Percentiles rank a stretch among this genome's conserved stretches.
phyloP scores from a whole-genome alignment of 2,888 invertebrate species.

The Zonitis immaculata region DNA sequence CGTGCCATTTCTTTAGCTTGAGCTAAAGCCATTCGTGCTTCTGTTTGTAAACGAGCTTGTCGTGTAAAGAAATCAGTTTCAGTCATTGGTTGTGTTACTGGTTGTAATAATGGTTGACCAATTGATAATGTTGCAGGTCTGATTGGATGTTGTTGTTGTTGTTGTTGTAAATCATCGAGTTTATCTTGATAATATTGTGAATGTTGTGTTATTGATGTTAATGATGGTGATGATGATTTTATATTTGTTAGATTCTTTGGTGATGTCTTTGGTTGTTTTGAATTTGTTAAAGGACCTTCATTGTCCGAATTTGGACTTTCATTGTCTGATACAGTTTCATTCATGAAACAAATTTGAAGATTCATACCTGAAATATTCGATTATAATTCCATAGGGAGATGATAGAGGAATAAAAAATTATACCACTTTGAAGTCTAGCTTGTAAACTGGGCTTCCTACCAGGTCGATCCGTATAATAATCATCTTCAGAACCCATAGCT shows the following conservation, averaged over 20 bases:
- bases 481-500: slow-evolving; percentile 81
- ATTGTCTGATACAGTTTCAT: slow-evolving; percentile 81
- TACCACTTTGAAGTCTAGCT: slow-evolving; percentile 80
- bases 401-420: slow-evolving; percentile 31
- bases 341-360: slow-evolving; percentile 94
- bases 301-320: slow-evolving; percentile 74
- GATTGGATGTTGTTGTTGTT: slow-evolving; percentile 31
- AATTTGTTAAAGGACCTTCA: slow-evolving; percentile 52
- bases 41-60: slow-evolving; percentile 78
- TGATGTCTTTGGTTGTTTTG: slow-evolving; percentile 39
- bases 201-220: slow-evolving; percentile 1
- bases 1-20: slow-evolving; percentile 90
- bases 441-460: slow-evolving; percentile 84
- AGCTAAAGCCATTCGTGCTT: slow-evolving; percentile 80
- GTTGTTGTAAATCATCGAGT: slow-evolving; percentile 5
- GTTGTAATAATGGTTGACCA: slow-evolving; percentile 51
- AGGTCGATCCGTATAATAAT: slow-evolving; percentile 63
- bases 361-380: slow-evolving; percentile 66
- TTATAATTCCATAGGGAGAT: background rate
- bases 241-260: slow-evolving; percentile 26
- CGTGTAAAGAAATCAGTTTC: slow-evolving; percentile 77
- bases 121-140: slow-evolving; percentile 44
- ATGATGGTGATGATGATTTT: slow-evolving; percentile 5
- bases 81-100: slow-evolving; percentile 48
- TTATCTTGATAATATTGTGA: slow-evolving; percentile 8